Evolutionary conservation across 1,140 invertebrate species (phyloP).

Genomic region (Nylanderia fulva): DNA sequence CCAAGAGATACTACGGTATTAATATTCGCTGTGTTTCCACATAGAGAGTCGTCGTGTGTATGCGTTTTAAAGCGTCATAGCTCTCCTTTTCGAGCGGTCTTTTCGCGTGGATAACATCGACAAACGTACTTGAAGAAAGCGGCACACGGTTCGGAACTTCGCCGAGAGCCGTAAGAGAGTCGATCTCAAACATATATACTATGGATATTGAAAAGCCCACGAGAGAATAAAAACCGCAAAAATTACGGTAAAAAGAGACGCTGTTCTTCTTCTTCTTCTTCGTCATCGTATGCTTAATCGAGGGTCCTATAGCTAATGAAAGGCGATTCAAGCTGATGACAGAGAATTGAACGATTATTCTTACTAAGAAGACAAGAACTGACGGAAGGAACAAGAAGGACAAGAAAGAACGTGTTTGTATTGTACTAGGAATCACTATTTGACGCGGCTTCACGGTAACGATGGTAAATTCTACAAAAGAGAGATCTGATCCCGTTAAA

Average conservation of each 20-base stretch:
- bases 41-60: conserved; percentile 37
- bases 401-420: not conserved
- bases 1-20: conserved; percentile 71
- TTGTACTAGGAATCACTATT: conserved; percentile 8
- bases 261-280: conserved; percentile 1
- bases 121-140: conserved; percentile 64
- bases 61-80: conserved; percentile 21
- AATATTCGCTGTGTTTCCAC: conserved; percentile 77
- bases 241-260: not conserved
- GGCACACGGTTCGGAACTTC: conserved; percentile 40
- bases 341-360: conserved; percentile 35
- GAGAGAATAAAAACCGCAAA: conserved; percentile 25
- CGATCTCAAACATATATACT: conserved; percentile 18
- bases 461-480: conserved; percentile 16
- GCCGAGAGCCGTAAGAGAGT: conserved; percentile 46
- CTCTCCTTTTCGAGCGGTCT: conserved; percentile 48
- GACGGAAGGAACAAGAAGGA: no score
- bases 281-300: conserved; percentile 31
- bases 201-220: conserved; percentile 16
- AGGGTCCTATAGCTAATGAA: conserved; percentile 24
- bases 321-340: conserved; percentile 16
- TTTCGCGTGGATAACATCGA: conserved; percentile 76
- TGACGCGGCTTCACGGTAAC: not conserved
- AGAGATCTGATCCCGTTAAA: conserved; percentile 3
- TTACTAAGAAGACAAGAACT: not conserved